Percentiles rank a stretch among this genome's conserved stretches.
phyloP scores from a whole-genome alignment of 2,888 invertebrate genomes.

The Cremastobaeus sp. region DNA sequence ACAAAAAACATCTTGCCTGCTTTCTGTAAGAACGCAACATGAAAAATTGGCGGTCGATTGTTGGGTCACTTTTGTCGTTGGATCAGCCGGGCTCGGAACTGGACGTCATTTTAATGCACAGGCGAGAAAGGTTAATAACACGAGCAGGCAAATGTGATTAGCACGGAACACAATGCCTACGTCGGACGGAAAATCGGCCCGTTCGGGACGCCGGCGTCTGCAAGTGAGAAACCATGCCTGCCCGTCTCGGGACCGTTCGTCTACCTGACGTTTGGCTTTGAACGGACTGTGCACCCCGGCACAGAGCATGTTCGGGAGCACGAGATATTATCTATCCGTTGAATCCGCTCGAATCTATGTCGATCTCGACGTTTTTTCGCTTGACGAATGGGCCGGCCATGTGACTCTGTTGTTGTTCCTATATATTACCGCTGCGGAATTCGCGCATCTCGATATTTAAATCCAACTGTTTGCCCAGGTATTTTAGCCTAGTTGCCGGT shows the following conservation, averaged over 20 bases:
- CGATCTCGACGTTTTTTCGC: slow-evolving; percentile 52
- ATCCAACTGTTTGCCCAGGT: slow-evolving; percentile 12
- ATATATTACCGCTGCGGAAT: slow-evolving; percentile 46
- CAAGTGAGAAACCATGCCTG: slow-evolving; percentile 61
- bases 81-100: not conserved
- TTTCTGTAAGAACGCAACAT: not conserved
- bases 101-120: slow-evolving; percentile 19
- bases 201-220: slow-evolving; percentile 32
- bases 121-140: slow-evolving; percentile 48
- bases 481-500: slow-evolving; percentile 21
- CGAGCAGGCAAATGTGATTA: slow-evolving; percentile 37
- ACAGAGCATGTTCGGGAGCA: slow-evolving; percentile 62
- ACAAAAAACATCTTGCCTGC: too few relatives aligned
- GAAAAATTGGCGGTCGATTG: slow-evolving; percentile 5
- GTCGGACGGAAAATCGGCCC: slow-evolving; percentile 28
- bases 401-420: slow-evolving; percentile 40
- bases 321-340: slow-evolving; percentile 73
- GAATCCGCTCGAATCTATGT: slow-evolving; percentile 70
- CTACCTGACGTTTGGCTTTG: slow-evolving; percentile 73
- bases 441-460: slow-evolving; percentile 47
- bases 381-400: slow-evolving; percentile 48
- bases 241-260: slow-evolving; percentile 54
- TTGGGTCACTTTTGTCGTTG: too few relatives aligned
- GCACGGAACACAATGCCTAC: not conserved
- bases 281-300: slow-evolving; percentile 62